phyloP scores from a whole-genome alignment of 2,888 invertebrate genomes.

The Blastobasis lacticolella region DNA sequence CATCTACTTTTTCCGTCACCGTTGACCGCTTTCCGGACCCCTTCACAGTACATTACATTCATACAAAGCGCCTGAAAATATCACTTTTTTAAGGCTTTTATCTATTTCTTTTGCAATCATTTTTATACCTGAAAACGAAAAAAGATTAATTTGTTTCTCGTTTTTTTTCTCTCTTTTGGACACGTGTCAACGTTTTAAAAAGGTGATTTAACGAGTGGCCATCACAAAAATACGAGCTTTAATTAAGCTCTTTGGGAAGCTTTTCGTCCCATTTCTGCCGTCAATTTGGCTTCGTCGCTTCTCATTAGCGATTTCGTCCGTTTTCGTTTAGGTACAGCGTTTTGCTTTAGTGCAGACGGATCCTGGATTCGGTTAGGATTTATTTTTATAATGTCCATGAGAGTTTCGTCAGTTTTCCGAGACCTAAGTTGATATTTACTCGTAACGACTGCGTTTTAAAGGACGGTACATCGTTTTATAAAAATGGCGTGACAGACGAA shows the following conservation, averaged over 20 bases:
- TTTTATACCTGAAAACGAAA: background rate
- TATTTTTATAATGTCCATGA: too few relatives aligned
- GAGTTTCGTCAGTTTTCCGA: too few relatives aligned
- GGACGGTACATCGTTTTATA: too few relatives aligned
- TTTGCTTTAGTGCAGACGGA: slow-evolving; percentile 3
- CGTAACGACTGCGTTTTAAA: too few relatives aligned
- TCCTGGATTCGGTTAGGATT: slow-evolving; percentile 9
- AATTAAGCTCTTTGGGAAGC: slow-evolving; percentile 30
- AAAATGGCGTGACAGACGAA: too few relatives aligned
- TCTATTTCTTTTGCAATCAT: background rate
- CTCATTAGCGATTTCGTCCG: slow-evolving; percentile 37
- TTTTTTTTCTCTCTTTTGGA: background rate
- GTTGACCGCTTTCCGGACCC: background rate
- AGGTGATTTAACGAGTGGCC: slow-evolving; percentile 35
- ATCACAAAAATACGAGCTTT: slow-evolving; percentile 26
- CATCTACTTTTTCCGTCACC: background rate
- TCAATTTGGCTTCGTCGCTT: slow-evolving; percentile 30
- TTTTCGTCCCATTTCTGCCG: slow-evolving; percentile 3
- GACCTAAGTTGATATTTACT: too few relatives aligned
- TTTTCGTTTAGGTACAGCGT: slow-evolving; percentile 24
- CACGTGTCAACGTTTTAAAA: slow-evolving; percentile 30
- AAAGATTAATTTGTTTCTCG: too few relatives aligned
- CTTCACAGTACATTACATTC: slow-evolving; percentile 1
- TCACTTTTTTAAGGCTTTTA: background rate
- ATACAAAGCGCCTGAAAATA: background rate